These are phyloP conservation scores for Sphyrna mokarran DNA, from an alignment of 2,113 vertebrate species.

Conservation along the genomic window DNA sequence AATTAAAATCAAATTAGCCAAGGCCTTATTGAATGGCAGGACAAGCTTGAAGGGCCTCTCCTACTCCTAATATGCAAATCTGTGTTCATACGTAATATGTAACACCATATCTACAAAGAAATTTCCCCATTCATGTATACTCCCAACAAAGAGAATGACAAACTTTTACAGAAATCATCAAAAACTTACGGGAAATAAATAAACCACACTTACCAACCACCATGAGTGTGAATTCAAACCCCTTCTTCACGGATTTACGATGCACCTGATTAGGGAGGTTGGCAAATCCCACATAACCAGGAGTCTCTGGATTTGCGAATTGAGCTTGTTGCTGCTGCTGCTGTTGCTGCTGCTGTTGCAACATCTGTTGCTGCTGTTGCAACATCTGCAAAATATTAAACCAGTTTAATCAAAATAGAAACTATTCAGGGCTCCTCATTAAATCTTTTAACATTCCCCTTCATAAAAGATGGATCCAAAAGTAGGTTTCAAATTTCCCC, in stretches of 20 bases:
- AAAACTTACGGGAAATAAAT: not conserved
- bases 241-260: conserved; percentile 96
- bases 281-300: conserved; percentile 95
- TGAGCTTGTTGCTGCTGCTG: conserved; percentile 64
- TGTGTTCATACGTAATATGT: not conserved
- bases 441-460: not conserved
- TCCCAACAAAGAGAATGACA: not conserved
- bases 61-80: no score
- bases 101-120: not conserved
- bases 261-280: conserved; percentile 98
- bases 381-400: not conserved
- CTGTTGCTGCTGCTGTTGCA: not conserved
- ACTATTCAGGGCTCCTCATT: not conserved
- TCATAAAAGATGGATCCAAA: not conserved
- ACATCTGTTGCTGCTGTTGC: not conserved
- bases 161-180: not conserved
- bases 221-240: conserved; percentile 98
- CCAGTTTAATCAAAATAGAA: not conserved
- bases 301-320: conserved; percentile 91
- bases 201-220: conserved; percentile 80
- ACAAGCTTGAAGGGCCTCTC: no score
- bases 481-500: not conserved
- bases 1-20: no score
- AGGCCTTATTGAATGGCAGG: no score
- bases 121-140: not conserved